Evolutionary conservation across 2,113 vertebrate genomes (phyloP), one percentile per base, ranked within the genome.

Genomic region (Poecilia latipinna): DNA sequence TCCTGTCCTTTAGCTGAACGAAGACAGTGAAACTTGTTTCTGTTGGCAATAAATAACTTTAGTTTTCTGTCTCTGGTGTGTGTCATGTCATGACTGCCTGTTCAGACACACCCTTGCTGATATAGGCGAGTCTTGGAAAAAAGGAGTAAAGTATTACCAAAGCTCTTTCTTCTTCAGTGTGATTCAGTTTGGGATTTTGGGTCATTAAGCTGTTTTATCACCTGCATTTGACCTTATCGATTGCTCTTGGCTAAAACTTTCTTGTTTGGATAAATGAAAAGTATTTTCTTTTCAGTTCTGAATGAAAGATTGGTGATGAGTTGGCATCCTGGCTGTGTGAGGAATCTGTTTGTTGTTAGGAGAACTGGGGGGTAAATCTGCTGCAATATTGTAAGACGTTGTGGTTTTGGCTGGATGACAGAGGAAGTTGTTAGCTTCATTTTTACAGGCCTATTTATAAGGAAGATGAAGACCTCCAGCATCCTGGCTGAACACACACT

Each of bases 361-460:
- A 29, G 75, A 79, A 72, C 61, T 32, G 61, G 54, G 54, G 24
- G 54, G 8, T 1, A 67, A 78, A 81, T 67, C 70, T 51, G 77
- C 19, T 24, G 1, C 72, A 87, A 82, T 77, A 64, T 77, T 74
- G 70, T 68, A 62, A 75, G 73, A 69, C 75, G 62, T 44, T 80
- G 75, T 71, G 84, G 87, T 71, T 88, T 84, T 78, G 74, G 68
- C 42, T 29, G 13, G 48, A 83, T 81, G 66, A 75, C 67, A 31
- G 78, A 79, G 74, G 75, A 86, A 90, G 75, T 76, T 6, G 77
- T 83, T 62, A 81, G 74, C 65, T 75, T 76, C 75, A 68, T 86
- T 86, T 84, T 86, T 84, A 86, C 70, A 74, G 68, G 79, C 74
- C 75, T 80, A 84, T 90, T 89, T 89, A 90, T 81, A 85, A 86